Conservation (phyloP, 2,113 vertebrate species). For the Perca flavescens region DNA sequence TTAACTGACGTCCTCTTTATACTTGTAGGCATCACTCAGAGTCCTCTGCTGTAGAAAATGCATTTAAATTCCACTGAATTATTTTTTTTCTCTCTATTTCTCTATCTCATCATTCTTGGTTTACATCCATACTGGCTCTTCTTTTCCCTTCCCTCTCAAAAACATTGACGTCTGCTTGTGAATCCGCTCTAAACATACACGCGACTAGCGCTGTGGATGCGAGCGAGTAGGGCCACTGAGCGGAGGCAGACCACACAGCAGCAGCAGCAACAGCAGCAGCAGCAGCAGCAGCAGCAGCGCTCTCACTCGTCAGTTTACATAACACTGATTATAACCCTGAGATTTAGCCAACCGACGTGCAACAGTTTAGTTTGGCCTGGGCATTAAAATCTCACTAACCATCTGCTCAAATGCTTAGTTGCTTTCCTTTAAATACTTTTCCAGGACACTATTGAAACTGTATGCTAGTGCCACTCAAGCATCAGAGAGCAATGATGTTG, state of each 20-base stretch:
- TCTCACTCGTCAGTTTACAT: conserved; percentile 79
- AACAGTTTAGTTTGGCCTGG: conserved; percentile 76
- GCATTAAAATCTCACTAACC: conserved; percentile 78
- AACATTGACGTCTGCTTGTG: not conserved
- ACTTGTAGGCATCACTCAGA: not conserved
- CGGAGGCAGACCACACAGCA: conserved; percentile 64
- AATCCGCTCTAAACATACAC: conserved; percentile 14
- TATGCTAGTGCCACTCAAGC: conserved; percentile 19
- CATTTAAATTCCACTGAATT: not conserved
- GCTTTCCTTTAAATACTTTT: conserved; percentile 69
- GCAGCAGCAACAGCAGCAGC: conserved; percentile 34
- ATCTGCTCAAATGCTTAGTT: conserved; percentile 86
- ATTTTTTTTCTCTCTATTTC: not conserved
- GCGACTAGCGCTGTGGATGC: conserved; percentile 17
- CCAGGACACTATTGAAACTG: conserved; percentile 25
- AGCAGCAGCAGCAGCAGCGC: conserved; percentile 48
- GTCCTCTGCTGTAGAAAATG: not conserved
- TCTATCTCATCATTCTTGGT: conserved; percentile 8
- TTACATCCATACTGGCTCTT: conserved; percentile 2
- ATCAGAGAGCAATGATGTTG: not conserved
- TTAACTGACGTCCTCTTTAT: not conserved
- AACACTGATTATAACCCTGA: conserved; percentile 82
- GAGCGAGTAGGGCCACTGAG: conserved; percentile 37
- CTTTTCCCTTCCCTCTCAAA: not conserved
- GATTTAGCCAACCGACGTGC: conserved; percentile 71